Conservation (phyloP, 2,797 vertebrate genomes). For the Characodon lateralis region DNA sequence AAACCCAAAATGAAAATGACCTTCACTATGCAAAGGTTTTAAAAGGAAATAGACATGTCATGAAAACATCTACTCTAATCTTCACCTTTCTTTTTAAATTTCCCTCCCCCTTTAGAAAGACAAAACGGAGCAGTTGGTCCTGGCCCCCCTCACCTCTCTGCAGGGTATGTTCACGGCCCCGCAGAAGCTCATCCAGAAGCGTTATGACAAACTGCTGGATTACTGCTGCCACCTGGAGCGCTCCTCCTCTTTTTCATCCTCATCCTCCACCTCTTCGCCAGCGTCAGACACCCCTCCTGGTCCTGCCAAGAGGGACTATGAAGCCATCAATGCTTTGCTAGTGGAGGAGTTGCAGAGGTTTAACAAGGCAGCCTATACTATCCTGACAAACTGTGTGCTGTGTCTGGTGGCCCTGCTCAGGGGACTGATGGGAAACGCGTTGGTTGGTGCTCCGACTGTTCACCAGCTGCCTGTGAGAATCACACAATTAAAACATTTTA, state of each 20-base stretch:
- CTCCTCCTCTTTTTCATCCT: constrained; percentile 75
- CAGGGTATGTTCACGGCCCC: constrained; percentile 90
- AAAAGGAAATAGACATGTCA: not conserved
- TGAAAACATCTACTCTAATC: not conserved
- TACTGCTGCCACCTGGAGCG: constrained; percentile 88
- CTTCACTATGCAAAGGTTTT: not conserved
- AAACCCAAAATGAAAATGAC: not conserved
- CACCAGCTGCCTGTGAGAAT: constrained; percentile 84
- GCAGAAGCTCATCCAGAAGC: constrained; percentile 97
- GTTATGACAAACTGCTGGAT: constrained; percentile 95
- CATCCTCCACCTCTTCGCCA: constrained; percentile 47
- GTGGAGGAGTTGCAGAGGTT: constrained; percentile 93
- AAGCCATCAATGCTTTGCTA: constrained; percentile 92
- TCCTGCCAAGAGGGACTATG: constrained; percentile 88
- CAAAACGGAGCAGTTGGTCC: constrained; percentile 83
- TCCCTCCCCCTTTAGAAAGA: constrained; percentile 75
- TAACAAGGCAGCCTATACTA: constrained; percentile 83
- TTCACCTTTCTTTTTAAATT: constrained; percentile 3
- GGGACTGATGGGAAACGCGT: constrained; percentile 76
- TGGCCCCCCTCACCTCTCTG: constrained; percentile 85
- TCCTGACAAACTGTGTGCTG: constrained; percentile 87
- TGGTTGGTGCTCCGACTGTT: constrained; percentile 69
- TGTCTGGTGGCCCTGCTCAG: constrained; percentile 82
- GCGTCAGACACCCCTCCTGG: constrained; percentile 80
- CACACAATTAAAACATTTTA: not conserved